Conservation (phyloP, 2,113 vertebrate species). For the Microtus richardsoni region DNA sequence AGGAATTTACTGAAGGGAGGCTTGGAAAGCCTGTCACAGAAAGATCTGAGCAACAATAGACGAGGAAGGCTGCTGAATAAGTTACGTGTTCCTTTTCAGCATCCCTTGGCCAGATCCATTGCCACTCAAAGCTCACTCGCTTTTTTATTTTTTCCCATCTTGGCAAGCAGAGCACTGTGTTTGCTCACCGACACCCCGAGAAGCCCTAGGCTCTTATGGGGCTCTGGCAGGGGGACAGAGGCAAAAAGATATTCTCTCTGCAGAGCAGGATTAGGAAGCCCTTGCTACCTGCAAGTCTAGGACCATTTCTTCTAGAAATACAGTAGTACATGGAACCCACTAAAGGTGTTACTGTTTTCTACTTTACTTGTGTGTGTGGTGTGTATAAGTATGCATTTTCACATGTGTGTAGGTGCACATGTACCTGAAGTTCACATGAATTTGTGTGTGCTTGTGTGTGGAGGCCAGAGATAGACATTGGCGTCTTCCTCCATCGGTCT, state of each 20-base stretch:
- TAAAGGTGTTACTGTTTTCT: not conserved
- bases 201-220: fast-evolving
- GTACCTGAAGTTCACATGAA: not conserved
- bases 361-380: not conserved
- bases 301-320: not conserved
- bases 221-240: not conserved
- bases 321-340: not conserved
- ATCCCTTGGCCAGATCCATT: not conserved
- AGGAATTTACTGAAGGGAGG: not conserved
- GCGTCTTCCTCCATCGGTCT: not conserved
- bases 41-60: not conserved
- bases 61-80: not conserved
- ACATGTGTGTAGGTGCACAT: not conserved
- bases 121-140: not conserved
- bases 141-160: not conserved
- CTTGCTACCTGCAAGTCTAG: not conserved
- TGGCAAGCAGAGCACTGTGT: fast-evolving
- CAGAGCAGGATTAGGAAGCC: fast-evolving
- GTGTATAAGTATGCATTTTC: not conserved
- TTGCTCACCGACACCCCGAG: not conserved
- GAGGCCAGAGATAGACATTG: not conserved
- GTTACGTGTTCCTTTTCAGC: not conserved
- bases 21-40: constrained; percentile 16
- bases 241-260: not conserved
- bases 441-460: not conserved